Percentiles rank a stretch among this genome's conserved stretches.
These are phyloP conservation scores for Etheostoma spectabile DNA, from an alignment of 2,113 vertebrate species.

Conservation along the genomic window DNA sequence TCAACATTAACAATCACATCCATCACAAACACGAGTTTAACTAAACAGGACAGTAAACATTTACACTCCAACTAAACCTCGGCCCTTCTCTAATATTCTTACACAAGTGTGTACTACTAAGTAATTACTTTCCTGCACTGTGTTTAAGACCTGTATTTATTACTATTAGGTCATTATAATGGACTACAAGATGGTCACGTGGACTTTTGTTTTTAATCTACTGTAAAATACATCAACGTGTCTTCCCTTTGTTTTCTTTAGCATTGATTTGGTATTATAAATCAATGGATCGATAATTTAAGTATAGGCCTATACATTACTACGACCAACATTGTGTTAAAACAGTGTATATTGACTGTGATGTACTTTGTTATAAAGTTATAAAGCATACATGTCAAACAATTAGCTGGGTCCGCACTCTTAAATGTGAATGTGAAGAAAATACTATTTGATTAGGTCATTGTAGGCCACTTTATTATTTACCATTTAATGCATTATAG, in stretches of 20 bases:
- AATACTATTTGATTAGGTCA: background rate
- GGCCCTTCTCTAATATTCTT: background rate
- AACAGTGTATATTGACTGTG: background rate
- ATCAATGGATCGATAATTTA: background rate
- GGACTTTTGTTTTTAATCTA: background rate
- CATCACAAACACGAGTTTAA: slow-evolving; percentile 38
- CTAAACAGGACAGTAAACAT: slow-evolving; percentile 65
- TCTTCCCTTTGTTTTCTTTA: background rate
- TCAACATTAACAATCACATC: slow-evolving; percentile 54
- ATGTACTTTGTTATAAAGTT: background rate
- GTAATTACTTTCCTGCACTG: background rate
- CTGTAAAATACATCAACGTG: background rate
- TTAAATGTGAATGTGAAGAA: background rate
- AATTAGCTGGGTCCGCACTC: background rate
- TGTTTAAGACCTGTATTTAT: background rate
- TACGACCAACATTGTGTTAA: background rate
- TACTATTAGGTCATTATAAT: background rate
- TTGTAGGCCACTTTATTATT: background rate
- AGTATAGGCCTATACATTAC: background rate
- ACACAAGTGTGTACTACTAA: background rate
- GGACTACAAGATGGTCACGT: background rate
- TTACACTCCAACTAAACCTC: slow-evolving; percentile 45
- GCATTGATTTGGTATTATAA: background rate
- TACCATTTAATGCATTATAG: background rate
- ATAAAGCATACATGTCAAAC: background rate